Evolutionary conservation across 2,113 vertebrate species (phyloP).

Genomic region (Takifugu flavidus): DNA sequence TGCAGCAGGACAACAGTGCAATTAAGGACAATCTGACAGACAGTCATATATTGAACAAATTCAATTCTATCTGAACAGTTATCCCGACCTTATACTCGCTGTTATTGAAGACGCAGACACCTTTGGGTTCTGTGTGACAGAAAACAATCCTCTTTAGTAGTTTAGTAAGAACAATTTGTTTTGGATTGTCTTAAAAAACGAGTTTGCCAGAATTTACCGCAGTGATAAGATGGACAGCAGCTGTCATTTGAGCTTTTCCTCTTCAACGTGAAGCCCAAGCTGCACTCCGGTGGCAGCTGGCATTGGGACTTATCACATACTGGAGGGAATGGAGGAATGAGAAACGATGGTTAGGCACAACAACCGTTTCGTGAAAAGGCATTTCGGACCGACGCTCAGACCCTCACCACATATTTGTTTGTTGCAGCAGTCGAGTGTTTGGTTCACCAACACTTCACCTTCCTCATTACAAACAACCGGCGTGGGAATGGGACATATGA

Average conservation of each 20-base stretch:
- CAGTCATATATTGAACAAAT: background rate
- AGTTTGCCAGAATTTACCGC: conserved; percentile 62
- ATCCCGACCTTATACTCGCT: conserved; percentile 72
- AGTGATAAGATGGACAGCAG: conserved; percentile 68
- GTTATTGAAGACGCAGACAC: conserved; percentile 69
- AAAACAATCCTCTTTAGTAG: conserved; percentile 5
- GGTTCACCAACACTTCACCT: conserved; percentile 62
- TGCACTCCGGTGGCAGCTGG: conserved; percentile 36
- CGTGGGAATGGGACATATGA: conserved; percentile 54
- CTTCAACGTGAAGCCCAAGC: conserved; percentile 43
- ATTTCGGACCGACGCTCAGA: too few species aligned
- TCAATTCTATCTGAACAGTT: background rate
- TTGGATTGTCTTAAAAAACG: too few species aligned
- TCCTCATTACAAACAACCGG: conserved; percentile 44
- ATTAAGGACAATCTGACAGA: background rate
- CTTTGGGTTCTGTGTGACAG: conserved; percentile 61
- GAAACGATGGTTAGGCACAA: background rate
- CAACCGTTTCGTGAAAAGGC: background rate
- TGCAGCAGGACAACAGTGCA: conserved; percentile 32
- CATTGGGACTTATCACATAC: conserved; percentile 73
- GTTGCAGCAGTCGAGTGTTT: conserved; percentile 71
- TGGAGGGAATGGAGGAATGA: conserved; percentile 33
- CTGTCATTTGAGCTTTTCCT: background rate
- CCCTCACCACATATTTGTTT: conserved; percentile 77
- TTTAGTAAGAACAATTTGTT: too few species aligned